Evolutionary conservation across 2,888 invertebrate species (phyloP), one percentile per base, ranked within the genome.

Genomic region (Drosophila cracens): DNA sequence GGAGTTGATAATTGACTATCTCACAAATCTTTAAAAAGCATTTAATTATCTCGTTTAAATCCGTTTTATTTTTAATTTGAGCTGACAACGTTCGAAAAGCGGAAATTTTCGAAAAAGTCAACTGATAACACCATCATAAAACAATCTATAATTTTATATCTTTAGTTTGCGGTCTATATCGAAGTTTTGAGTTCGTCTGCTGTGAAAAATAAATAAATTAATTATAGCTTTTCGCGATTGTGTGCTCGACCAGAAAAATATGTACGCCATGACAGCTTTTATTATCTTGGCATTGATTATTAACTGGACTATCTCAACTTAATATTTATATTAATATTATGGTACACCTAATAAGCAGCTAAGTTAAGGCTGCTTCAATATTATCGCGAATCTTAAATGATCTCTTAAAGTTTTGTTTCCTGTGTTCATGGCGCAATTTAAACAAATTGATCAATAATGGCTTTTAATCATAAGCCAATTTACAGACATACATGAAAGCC

Each of bases 361-460:
- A 40, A 29, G 29, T 40, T 10, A 40, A 57, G 40, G 16, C 21
- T 16, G 38, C 8, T 27, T 21, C 4, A 16, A 40, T 18, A 40
- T 40, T 43, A 43, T 16, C n/a, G 33, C 7, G n/a, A 46, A 62
- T 62, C 33, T 56, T 4, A 18, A 34, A 33, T 33, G 10, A 27
- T 65, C 27, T 43, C 11, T 48, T 40, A 36, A 46, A 48, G 31
- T 43, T 59, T 48, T 53, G 49, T 48, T 78, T 78, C 74, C 78
- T 62, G 36, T 27, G 18, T 56, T 56, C n/a, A 16, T 33, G 7
- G 5, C n/a, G 25, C 25, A 16, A 25, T 36, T 59, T 46, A 33
- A 60, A 43, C 57, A n/a, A 58, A 63, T 57, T 60, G 46, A 33
- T 53, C 33, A 27, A 65, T 67, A 66, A 74, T 59, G 61, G 63